phyloP scores from a whole-genome alignment of 2,888 invertebrate genomes.

The Cheilosia grossa region DNA sequence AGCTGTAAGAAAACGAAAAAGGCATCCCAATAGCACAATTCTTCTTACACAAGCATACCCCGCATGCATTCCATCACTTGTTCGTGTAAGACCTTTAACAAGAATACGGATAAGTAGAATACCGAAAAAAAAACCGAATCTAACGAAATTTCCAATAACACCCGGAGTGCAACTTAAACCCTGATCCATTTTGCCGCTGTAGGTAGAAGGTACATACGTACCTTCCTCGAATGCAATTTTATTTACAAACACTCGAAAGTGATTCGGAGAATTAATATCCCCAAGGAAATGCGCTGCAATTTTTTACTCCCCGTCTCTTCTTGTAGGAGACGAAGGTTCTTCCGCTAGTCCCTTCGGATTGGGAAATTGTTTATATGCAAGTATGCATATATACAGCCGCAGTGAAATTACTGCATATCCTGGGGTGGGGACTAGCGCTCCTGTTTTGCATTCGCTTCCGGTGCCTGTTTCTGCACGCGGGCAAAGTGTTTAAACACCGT shows the following conservation, averaged over 20 bases:
- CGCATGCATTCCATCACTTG: slow-evolving; percentile 37
- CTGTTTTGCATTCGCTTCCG: slow-evolving; percentile 47
- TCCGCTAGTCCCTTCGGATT: slow-evolving; percentile 16
- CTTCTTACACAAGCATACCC: slow-evolving; percentile 26
- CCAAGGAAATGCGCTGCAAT: slow-evolving; percentile 70
- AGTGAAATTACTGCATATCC: slow-evolving; percentile 38
- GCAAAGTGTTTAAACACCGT: slow-evolving; percentile 20
- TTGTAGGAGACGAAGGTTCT: background rate
- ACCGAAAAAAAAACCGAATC: slow-evolving; percentile 5
- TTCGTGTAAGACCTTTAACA: slow-evolving; percentile 27
- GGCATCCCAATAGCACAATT: slow-evolving; percentile 40
- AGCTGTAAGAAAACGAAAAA: slow-evolving; percentile 5
- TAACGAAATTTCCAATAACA: slow-evolving; percentile 55
- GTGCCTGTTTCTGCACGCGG: slow-evolving; percentile 14
- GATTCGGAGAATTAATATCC: slow-evolving; percentile 75
- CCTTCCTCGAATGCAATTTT: slow-evolving; percentile 58
- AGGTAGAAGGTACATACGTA: background rate
- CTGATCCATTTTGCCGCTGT: slow-evolving; percentile 53
- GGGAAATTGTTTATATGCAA: slow-evolving; percentile 15
- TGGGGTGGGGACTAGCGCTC: slow-evolving; percentile 41
- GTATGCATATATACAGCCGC: slow-evolving; percentile 39
- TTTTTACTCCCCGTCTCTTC: slow-evolving; percentile 12
- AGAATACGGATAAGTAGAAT: background rate
- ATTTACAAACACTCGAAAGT: slow-evolving; percentile 74
- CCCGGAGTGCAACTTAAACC: slow-evolving; percentile 64